phyloP scores from a whole-genome alignment of 2,113 vertebrate species.

The Epinephelus cyanopodus region DNA sequence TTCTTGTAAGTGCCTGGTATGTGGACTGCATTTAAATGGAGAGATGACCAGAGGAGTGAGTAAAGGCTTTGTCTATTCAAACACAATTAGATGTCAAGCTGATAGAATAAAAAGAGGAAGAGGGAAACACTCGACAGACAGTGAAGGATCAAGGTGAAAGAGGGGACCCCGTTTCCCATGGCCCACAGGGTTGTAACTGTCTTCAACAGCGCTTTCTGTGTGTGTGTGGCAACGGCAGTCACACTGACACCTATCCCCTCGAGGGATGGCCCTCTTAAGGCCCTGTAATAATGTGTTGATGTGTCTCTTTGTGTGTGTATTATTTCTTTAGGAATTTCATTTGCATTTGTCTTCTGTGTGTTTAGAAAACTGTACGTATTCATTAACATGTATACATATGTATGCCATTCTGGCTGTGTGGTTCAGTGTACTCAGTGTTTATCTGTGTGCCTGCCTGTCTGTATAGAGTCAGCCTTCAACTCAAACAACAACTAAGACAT shows the following conservation, averaged over 20 bases:
- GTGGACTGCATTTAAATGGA: slow-evolving; percentile 14
- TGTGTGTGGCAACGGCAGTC: slow-evolving; percentile 45
- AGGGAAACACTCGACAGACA: slow-evolving; percentile 23
- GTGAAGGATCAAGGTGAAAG: slow-evolving; percentile 40
- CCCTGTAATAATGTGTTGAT: slow-evolving; percentile 33
- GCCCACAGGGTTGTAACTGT: slow-evolving; percentile 21
- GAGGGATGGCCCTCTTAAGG: slow-evolving; percentile 28
- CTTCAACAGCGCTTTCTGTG: slow-evolving; percentile 15
- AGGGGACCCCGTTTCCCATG: slow-evolving; percentile 69
- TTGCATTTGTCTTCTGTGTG: slow-evolving; percentile 60
- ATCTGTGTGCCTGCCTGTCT: slow-evolving; percentile 29
- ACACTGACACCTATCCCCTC: slow-evolving; percentile 14
- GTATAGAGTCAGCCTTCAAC: background rate
- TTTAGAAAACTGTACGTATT: slow-evolving; percentile 17
- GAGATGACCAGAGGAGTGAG: background rate
- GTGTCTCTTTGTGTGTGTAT: slow-evolving; percentile 38
- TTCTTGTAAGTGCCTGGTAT: background rate
- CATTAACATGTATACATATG: slow-evolving; percentile 68
- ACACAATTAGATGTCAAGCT: slow-evolving; percentile 22
- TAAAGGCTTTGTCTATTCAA: slow-evolving; percentile 37
- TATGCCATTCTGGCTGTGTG: slow-evolving; percentile 7
- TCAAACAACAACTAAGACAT: slow-evolving; percentile 42
- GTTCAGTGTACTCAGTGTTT: slow-evolving; percentile 7
- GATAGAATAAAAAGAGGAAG: background rate
- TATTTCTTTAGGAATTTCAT: slow-evolving; percentile 59